phyloP scores from a whole-genome alignment of 2,888 invertebrate species.

The Stenichneumon culpator region DNA sequence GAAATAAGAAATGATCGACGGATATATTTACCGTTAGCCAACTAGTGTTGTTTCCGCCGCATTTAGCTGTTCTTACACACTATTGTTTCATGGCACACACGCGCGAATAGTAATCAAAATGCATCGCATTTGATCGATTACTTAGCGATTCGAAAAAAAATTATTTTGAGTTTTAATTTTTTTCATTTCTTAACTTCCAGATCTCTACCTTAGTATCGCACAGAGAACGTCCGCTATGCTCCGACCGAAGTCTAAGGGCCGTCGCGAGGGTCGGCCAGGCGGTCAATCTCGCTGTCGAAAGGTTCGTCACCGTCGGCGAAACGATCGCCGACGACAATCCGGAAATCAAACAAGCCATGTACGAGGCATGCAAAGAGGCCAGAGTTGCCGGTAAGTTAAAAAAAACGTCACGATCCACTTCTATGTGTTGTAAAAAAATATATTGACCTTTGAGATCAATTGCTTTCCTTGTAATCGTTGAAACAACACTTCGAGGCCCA shows the following conservation, averaged over 20 bases:
- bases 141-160: not conserved
- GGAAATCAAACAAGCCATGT: conserved; percentile 99
- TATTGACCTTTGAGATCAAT: not conserved
- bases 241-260: conserved; percentile 88
- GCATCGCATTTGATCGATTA: not conserved
- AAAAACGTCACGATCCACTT: not conserved
- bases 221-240: conserved; percentile 88
- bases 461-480: not conserved
- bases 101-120: not conserved
- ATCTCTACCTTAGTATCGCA: conserved; percentile 97
- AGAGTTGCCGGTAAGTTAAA: conserved; percentile 93
- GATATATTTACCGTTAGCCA: not conserved
- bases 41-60: not conserved
- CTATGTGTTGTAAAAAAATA: not conserved
- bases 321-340: conserved; percentile 99
- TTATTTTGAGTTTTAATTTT: conserved; percentile 19
- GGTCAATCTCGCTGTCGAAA: conserved; percentile 98
- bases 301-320: conserved; percentile 99
- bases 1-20: not conserved
- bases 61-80: not conserved
- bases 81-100: not conserved
- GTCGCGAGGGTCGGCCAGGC: conserved; percentile 97
- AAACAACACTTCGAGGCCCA: not conserved
- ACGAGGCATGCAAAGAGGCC: conserved; percentile 99
- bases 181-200: conserved; percentile 85